Percentiles rank a stretch among this genome's conserved stretches.
phyloP scores from a whole-genome alignment of 2,113 vertebrate species.

The Chrysemys picta region DNA sequence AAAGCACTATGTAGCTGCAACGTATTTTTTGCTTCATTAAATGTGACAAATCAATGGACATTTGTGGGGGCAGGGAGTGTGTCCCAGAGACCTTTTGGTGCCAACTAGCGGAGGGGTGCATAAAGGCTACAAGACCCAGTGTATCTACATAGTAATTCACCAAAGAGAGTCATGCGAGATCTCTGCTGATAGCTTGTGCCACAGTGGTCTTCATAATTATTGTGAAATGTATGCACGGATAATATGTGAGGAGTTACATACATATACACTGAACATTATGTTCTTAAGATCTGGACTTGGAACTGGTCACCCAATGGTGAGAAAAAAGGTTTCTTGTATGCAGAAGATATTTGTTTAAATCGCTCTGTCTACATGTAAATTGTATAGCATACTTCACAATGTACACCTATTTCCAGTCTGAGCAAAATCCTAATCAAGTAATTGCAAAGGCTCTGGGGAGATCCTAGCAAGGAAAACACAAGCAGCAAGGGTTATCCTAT shows the following conservation, averaged over 20 bases:
- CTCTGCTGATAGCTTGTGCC: background rate
- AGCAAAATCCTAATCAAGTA: background rate
- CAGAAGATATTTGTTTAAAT: background rate
- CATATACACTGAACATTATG: background rate
- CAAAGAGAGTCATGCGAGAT: background rate
- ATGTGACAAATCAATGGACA: background rate
- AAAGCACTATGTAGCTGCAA: background rate
- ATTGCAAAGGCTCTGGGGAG: background rate
- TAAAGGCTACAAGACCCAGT: background rate
- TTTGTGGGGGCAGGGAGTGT: rapidly evolving
- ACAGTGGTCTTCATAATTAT: background rate
- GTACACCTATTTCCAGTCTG: background rate
- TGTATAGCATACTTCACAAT: background rate
- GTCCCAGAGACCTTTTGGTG: background rate
- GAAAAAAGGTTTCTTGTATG: background rate
- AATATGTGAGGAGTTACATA: background rate
- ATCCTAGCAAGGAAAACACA: background rate
- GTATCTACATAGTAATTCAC: background rate
- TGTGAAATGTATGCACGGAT: background rate
- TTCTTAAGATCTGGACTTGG: background rate
- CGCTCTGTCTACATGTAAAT: background rate
- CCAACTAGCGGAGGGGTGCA: background rate
- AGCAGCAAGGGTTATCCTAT: background rate
- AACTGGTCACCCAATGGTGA: background rate
- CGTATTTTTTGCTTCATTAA: background rate